Evolutionary conservation across 1,140 invertebrate genomes (phyloP).

Genomic region (Drosophila trapezifrons): DNA sequence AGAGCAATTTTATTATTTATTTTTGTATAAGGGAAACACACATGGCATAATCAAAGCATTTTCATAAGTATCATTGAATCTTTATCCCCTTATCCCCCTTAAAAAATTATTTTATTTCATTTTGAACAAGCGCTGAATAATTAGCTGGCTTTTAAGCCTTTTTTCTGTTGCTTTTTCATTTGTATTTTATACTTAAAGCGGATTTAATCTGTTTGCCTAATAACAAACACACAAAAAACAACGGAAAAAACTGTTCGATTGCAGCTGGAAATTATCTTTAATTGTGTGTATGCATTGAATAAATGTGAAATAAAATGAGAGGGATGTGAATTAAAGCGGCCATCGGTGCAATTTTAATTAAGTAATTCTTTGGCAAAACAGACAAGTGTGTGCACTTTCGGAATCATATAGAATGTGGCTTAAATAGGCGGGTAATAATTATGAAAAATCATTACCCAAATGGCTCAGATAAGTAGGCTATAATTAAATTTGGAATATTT

Average conservation of each 20-base stretch:
- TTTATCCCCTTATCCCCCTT: not conserved
- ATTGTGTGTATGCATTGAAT: not conserved
- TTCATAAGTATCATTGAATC: not conserved
- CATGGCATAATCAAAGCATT: too few species aligned
- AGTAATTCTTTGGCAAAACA: constrained; percentile 1
- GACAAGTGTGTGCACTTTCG: too few species aligned
- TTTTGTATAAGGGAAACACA: not conserved
- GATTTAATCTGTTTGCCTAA: constrained; percentile 4
- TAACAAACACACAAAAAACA: not conserved
- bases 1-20: not conserved
- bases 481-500: constrained; percentile 11
- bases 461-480: constrained; percentile 1
- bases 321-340: not conserved
- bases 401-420: too few species aligned
- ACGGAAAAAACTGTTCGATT: not conserved
- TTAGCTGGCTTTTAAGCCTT: constrained; percentile 1
- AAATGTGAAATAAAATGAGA: not conserved
- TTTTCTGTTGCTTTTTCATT: not conserved
- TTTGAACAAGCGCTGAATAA: not conserved
- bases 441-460: constrained; percentile 11
- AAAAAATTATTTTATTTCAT: not conserved
- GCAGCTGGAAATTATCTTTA: not conserved
- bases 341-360: constrained; percentile 8
- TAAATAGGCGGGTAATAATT: not conserved
- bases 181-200: not conserved